Base-by-base conservation (phyloP, 2,113 vertebrate genomes). In the Dicrurus megarhynchus region DNA sequence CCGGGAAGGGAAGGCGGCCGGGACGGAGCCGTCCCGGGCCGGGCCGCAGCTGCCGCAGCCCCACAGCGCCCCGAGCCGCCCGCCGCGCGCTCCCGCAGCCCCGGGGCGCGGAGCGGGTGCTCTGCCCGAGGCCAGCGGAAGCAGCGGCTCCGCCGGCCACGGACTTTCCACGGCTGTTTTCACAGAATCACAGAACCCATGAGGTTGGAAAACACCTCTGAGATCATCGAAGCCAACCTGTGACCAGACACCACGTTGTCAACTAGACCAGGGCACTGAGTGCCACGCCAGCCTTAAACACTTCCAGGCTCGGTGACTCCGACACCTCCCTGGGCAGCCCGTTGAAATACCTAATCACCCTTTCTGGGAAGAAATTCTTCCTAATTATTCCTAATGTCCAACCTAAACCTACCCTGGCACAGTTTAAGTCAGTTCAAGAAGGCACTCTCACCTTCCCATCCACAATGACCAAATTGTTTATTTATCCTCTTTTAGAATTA, bases 11-110 rank as follows among this genome's bases (percentile, higher is more conserved):
- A 44, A n/a, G 23, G 74, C 19, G 11, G 53, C 33, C 8, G n/a
- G 28, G 16, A 1, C 46, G 60, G 69, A 74, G 69, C 9, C 27
- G 27, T 37, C n/a, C 9, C 28, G 24, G 32, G 26, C 56, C 47
- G 33, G 56, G 32, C 69, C 65, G 33, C 35, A 17, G n/a, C 50
- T 35, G 67, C 33, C 37, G 19, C 86, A 12, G 70, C 56, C 77
- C 90, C 78, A 84, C 92, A 94, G 92, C 93, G 93, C 93, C 95
- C 91, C 93, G 63, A 76, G 84, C 76, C 75, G 93, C 93, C 44
- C 60, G 65, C 6, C 30, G 19, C 13, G 33, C n/a, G 88, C 23
- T 68, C 7, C 88, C 69, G 57, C 93, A 68, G 82, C 84, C 39
- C 39, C 74, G 65, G 9, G 26, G 57, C 65, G 3, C 39, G 6